A percentile compares a stretch with the other conserved stretches of the same genome.
Conservation (phyloP, 2,888 invertebrate species). For the Torymus auratus region DNA sequence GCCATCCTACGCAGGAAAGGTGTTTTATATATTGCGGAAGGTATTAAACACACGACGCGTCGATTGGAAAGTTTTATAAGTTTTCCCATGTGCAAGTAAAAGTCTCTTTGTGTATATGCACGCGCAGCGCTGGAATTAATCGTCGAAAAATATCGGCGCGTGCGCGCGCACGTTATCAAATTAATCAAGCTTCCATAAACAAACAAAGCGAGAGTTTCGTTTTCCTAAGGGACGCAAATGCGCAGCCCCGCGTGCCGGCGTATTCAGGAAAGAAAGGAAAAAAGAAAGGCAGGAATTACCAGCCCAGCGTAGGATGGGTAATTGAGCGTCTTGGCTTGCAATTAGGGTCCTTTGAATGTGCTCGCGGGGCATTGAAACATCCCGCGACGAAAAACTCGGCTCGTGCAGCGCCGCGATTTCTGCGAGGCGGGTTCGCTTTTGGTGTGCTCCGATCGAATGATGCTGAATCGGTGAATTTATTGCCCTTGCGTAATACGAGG, state of each 20-base stretch:
- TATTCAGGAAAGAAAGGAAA: not conserved
- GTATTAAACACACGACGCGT: conserved; percentile 20
- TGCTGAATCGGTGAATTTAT: no score
- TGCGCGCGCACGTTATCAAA: not conserved
- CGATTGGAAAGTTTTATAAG: conserved; percentile 46
- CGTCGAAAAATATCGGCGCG: not conserved
- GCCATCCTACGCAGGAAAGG: not conserved
- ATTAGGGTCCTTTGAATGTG: conserved; percentile 27
- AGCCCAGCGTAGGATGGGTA: not conserved
- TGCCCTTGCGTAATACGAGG: no score
- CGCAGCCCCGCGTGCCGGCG: not conserved
- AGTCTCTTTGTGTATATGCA: not conserved
- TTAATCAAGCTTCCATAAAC: conserved; percentile 7
- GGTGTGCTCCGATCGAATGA: no score
- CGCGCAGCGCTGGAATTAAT: not conserved
- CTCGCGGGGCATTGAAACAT: not conserved
- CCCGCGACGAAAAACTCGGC: no score
- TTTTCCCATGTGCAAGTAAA: conserved; percentile 27
- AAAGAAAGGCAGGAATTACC: not conserved
- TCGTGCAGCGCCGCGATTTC: no score
- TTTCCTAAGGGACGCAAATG: not conserved
- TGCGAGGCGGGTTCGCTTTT: no score
- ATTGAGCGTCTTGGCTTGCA: conserved; percentile 5
- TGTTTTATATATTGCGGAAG: conserved; percentile 21
- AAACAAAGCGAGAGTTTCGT: not conserved